These are phyloP conservation scores for Eupithecia exiguata DNA, from an alignment of 2,888 invertebrate species.

Conservation along the genomic window DNA sequence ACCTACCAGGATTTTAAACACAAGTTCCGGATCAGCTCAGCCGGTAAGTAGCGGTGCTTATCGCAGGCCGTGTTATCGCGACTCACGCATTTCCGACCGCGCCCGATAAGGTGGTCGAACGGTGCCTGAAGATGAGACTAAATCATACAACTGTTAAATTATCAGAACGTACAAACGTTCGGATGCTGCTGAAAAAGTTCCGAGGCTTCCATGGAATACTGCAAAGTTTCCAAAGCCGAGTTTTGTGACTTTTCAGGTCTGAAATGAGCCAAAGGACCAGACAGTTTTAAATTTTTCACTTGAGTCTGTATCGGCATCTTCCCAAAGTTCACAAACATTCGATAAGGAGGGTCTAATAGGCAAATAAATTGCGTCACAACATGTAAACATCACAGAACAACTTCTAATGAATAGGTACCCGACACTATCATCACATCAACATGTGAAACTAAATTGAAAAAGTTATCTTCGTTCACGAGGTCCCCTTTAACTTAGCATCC, in stretches of 20 bases:
- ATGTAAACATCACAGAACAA: conserved; percentile 29
- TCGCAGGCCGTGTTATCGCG: conserved; percentile 80
- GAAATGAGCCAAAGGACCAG: background rate
- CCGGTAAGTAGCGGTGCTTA: conserved; percentile 83
- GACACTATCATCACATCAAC: conserved; percentile 6
- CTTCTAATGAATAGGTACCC: conserved; percentile 9
- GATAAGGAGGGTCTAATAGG: conserved; percentile 30
- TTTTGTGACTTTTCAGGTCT: background rate
- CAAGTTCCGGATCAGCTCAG: conserved; percentile 82
- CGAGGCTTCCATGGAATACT: background rate
- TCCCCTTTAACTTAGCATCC: background rate
- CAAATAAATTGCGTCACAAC: conserved; percentile 30
- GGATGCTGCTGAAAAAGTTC: conserved; percentile 7
- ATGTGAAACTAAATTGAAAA: background rate
- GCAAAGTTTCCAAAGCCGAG: conserved; percentile 11
- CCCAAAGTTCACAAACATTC: conserved; percentile 8
- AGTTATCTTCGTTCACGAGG: background rate
- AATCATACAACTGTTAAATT: conserved; percentile 44
- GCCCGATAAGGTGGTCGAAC: conserved; percentile 76
- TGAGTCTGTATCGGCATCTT: background rate
- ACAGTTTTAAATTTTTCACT: background rate
- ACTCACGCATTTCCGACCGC: conserved; percentile 84
- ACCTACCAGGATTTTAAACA: conserved; percentile 77
- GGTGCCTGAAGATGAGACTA: conserved; percentile 59
- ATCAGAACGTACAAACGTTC: conserved; percentile 2